A percentile compares a stretch with the other conserved stretches of the same genome.
Conservation (phyloP, 2,888 invertebrate species). For the Unio delphinus region DNA sequence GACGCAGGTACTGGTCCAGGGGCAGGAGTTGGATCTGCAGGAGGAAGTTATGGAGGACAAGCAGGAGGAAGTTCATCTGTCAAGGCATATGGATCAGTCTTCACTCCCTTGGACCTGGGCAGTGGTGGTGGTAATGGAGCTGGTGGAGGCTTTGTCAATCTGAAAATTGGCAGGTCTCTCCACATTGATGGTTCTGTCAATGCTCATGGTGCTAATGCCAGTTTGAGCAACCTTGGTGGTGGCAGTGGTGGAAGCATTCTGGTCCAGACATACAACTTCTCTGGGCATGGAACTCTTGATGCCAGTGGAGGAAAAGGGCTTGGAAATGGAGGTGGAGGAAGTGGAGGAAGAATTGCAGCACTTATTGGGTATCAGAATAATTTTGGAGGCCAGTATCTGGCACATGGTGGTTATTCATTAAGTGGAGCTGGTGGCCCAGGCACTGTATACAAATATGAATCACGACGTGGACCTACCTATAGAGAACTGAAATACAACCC, state of each 20-base stretch:
- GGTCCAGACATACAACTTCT: slow-evolving; percentile 49
- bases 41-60: slow-evolving; percentile 52
- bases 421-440: slow-evolving; percentile 53
- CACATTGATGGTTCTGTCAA: slow-evolving; percentile 51
- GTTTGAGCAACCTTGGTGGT: slow-evolving; percentile 35
- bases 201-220: slow-evolving; percentile 35
- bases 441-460: slow-evolving; percentile 58
- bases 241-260: slow-evolving; percentile 55
- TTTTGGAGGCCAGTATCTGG: slow-evolving; percentile 50
- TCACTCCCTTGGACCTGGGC: slow-evolving; percentile 47
- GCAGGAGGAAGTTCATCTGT: slow-evolving; percentile 31
- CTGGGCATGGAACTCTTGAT: slow-evolving; percentile 52
- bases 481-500: slow-evolving; percentile 59
- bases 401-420: slow-evolving; percentile 35
- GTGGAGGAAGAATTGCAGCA: slow-evolving; percentile 54
- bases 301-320: slow-evolving; percentile 48
- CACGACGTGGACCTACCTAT: slow-evolving; percentile 52
- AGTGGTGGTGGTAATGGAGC: slow-evolving; percentile 42
- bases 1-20: slow-evolving; percentile 36
- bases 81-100: slow-evolving; percentile 52
- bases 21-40: slow-evolving; percentile 26
- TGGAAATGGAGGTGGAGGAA: slow-evolving; percentile 44
- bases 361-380: slow-evolving; percentile 44
- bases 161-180: slow-evolving; percentile 42
- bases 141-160: slow-evolving; percentile 50